Evolutionary conservation across 2,888 invertebrate genomes (phyloP), one percentile per base, ranked within the genome.

Genomic region (Orthosia cruda): DNA sequence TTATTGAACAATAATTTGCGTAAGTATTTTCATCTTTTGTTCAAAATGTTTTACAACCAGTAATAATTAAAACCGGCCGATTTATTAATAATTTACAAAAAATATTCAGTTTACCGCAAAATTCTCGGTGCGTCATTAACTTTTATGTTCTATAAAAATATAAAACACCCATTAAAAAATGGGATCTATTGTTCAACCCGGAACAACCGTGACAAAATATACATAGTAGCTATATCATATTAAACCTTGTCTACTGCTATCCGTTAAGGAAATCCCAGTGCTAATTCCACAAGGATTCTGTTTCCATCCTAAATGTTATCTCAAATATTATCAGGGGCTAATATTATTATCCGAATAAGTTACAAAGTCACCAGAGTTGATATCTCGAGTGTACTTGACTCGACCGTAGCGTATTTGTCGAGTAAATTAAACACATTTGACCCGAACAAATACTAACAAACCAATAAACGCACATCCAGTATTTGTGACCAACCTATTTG

Each of bases 371-470:
- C 20, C 45, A 40, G 13, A 63, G 50, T 55, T 20, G 20, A 66
- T 63, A 32, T 50, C 57, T 40, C 40, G 40, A 54, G 55, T 63
- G n/a, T 63, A 71, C 13, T 40, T 40, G 9, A 54, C 49, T 57
- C 9, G 18, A 65, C 16, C n/a, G 47, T 52, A 13, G 20, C 9
- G 16, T 12, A 23, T 32, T 20, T 61, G 45, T 65, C 12, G 52
- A 54, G 20, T 61, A n/a, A 63, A 57, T 49, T 74, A 69, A 71
- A 62, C 64, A 72, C 79, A 71, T 47, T 76, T 78, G 76, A 71
- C 79, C 76, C 52, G 26, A 76, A 67, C 72, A 85, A 85, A 87
- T 81, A 86, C 72, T 72, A 65, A 63, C 67, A 54, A 59, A 59
- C 45, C 49, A 62, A 77, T 54, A 61, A 65, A 65, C 72, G 61